Evolutionary conservation across 2,797 vertebrate genomes (phyloP), one percentile per base, ranked within the genome.

Genomic region (Coranthus polyacanthus): DNA sequence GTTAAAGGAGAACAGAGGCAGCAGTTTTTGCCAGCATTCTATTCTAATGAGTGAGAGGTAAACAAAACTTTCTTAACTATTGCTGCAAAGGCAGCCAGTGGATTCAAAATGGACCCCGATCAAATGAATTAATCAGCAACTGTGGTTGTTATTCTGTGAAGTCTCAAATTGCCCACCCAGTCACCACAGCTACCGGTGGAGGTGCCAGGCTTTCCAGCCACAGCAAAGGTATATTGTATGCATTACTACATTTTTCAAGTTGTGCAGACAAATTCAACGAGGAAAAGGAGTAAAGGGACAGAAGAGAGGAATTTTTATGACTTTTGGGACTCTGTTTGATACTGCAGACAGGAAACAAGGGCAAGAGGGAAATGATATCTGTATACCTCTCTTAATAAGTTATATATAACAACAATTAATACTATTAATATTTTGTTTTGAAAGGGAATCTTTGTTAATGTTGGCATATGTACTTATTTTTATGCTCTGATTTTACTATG

Each of bases 111-210:
- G 34, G 18, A 26, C 18, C 21, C 13, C 13, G 20, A 43, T 17
- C n/a, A 45, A 13, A 29, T 62, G 2, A 26, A 75, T 75, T 36
- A 67, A 63, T 55, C 38, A 62, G 42, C 0, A 7, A 9, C 32
- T 61, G 0, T 10, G 9, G 29, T 41, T 49, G 11, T 69, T n/a
- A 1, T 18, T 37, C 50, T 49, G 3, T 24, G n/a, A 52, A 53
- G 54, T 12, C 18, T 8, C 20, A 24, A 15, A 32, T 11, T 20
- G n/a, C 32, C 10, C 12, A 7, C 21, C 10, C 29, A 32, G 29
- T 54, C 12, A 10, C 13, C 17, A 0, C 64, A 18, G 50, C 32
- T 3, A 32, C 22, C 2, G 17, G 18, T 20, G 18, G 18, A 20
- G 44, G 51, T 12, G 39, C 21, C 53, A 32, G 32, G 13, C 52